Conservation (phyloP, 2,888 invertebrate species). For the Chaetogeoica ovagalla region DNA sequence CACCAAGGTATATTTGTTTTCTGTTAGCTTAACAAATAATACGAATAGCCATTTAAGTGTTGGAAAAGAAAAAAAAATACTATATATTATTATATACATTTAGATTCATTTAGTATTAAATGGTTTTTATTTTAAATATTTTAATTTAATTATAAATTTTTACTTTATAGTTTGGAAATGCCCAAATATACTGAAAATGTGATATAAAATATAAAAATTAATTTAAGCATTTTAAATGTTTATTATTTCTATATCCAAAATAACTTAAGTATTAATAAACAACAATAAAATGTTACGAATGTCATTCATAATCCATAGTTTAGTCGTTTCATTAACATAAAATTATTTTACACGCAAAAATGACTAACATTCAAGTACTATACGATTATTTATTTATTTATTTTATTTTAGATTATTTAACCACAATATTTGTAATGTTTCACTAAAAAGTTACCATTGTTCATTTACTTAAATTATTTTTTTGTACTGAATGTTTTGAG, state of each 20-base stretch:
- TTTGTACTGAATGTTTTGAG: constrained; percentile 13
- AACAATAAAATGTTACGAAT: neutral
- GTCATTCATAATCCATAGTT: neutral
- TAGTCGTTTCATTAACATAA: neutral
- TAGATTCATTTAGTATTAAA: constrained; percentile 5
- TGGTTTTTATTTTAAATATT: neutral
- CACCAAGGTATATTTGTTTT: neutral
- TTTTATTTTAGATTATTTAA: neutral
- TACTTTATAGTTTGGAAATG: neutral
- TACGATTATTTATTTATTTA: neutral
- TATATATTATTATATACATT: constrained; percentile 2
- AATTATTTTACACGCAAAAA: neutral
- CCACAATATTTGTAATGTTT: constrained; percentile 30
- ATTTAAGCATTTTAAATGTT: constrained; percentile 15
- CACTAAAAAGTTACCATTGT: constrained; percentile 45
- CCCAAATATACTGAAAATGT: constrained; percentile 5
- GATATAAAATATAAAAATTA: neutral
- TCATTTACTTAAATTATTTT: constrained; percentile 2
- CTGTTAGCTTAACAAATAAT: neutral
- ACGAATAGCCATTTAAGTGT: neutral
- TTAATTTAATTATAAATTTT: constrained; percentile 5
- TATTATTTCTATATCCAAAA: constrained; percentile 3
- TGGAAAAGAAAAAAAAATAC: neutral
- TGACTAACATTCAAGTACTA: neutral
- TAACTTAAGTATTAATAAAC: constrained; percentile 1